Conservation (phyloP, 2,797 vertebrate genomes). For the Acropternis orthonyx region DNA sequence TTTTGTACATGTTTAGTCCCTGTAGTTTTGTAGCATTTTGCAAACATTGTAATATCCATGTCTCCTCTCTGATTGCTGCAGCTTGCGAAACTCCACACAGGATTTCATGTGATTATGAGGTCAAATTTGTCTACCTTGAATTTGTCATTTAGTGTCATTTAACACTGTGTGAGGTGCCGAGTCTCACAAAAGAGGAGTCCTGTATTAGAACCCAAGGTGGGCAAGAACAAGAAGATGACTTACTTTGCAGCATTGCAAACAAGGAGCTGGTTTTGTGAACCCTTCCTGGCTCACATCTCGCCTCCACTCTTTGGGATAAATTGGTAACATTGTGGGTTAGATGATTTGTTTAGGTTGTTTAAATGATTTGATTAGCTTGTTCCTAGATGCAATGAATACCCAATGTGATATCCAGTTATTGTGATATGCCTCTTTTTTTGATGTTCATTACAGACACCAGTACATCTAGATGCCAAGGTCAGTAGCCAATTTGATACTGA, state of each 20-base stretch:
- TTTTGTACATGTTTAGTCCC: no score
- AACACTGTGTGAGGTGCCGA: neutral
- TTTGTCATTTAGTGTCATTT: neutral
- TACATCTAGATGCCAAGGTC: no score
- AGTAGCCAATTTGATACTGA: no score
- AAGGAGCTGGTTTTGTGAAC: neutral
- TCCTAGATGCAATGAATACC: neutral
- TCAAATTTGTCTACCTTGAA: neutral
- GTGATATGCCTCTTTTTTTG: neutral
- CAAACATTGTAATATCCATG: no score
- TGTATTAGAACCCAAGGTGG: neutral
- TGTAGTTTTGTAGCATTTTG: no score
- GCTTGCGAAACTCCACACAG: neutral
- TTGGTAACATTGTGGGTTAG: neutral
- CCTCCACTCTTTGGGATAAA: neutral
- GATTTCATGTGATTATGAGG: neutral
- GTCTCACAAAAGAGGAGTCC: neutral
- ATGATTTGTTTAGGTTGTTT: no score
- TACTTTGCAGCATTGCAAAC: neutral
- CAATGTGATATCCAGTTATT: neutral
- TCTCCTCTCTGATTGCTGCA: no score
- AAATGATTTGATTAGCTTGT: neutral
- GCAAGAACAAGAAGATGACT: neutral
- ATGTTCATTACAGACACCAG: neutral
- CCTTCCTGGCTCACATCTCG: neutral